Evolutionary conservation across 2,888 invertebrate genomes (phyloP).

Genomic region (Odontomyia ornata): DNA sequence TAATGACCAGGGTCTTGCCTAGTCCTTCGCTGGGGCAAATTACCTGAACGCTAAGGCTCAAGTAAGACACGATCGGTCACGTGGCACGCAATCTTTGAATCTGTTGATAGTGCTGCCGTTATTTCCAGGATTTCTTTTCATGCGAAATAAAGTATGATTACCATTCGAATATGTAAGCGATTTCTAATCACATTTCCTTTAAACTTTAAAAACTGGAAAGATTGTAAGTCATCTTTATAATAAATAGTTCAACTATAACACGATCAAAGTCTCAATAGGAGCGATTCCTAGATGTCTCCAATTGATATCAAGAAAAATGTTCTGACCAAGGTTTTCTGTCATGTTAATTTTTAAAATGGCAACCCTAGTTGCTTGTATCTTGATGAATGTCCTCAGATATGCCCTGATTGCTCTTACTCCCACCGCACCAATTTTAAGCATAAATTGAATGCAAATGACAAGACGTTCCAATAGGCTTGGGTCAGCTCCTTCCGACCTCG

Average conservation of each 20-base stretch:
- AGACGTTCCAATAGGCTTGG: slow-evolving; percentile 21
- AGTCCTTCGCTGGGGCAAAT: slow-evolving; percentile 16
- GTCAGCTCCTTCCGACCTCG: slow-evolving; percentile 32
- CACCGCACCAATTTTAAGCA: not conserved
- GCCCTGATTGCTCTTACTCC: not conserved
- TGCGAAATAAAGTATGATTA: no score
- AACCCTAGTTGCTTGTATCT: not conserved
- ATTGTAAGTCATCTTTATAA: not conserved
- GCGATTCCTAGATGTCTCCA: not conserved
- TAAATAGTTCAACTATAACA: not conserved
- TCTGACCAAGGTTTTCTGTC: no score
- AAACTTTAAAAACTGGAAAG: not conserved
- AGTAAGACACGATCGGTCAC: slow-evolving; percentile 46
- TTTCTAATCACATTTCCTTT: no score
- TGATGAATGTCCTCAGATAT: not conserved
- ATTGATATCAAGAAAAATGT: no score
- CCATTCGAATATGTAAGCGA: no score
- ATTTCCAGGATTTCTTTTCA: not conserved
- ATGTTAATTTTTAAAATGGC: no score
- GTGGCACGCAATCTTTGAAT: slow-evolving; percentile 48
- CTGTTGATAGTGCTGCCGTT: not conserved
- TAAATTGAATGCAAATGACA: slow-evolving; percentile 48
- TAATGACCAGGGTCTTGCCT: slow-evolving; percentile 29
- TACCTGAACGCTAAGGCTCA: slow-evolving; percentile 28
- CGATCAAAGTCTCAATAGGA: not conserved